Evolutionary conservation across 2,113 vertebrate genomes (phyloP).

Genomic region (Channa maculata): DNA sequence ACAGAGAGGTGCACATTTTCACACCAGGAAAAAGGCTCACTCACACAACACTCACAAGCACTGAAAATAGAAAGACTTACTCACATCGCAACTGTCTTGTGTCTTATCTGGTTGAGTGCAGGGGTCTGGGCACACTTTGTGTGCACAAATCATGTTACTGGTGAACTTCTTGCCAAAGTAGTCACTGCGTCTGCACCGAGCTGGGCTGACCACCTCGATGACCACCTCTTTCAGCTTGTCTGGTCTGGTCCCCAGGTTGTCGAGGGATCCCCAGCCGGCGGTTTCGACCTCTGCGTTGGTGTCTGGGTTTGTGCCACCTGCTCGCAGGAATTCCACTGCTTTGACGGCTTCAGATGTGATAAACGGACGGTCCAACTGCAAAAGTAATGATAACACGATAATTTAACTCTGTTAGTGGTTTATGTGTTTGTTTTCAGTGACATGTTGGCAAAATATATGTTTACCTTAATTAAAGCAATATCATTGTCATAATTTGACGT

Average conservation of each 20-base stretch:
- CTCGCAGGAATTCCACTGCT: constrained; percentile 61
- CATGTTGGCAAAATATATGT: background rate
- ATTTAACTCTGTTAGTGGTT: no score
- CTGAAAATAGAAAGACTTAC: no score
- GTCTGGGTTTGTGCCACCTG: constrained; percentile 51
- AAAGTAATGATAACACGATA: background rate
- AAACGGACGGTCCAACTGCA: constrained; percentile 75
- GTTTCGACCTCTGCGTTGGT: constrained; percentile 57
- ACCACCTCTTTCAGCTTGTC: constrained; percentile 79
- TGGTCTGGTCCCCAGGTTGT: constrained; percentile 73
- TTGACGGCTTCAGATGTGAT: constrained; percentile 57
- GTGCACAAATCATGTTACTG: constrained; percentile 82
- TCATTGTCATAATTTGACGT: constrained; percentile 76
- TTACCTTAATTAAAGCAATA: constrained; percentile 83
- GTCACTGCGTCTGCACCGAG: constrained; percentile 62
- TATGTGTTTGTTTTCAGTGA: no score
- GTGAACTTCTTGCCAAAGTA: constrained; percentile 81
- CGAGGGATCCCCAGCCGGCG: constrained; percentile 80
- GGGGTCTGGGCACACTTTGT: constrained; percentile 45
- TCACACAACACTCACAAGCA: no score
- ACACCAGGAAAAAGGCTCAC: no score
- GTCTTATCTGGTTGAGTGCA: constrained; percentile 32
- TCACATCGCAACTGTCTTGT: constrained; percentile 81
- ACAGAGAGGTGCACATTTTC: no score
- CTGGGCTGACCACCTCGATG: constrained; percentile 45